A percentile compares a stretch with the other conserved stretches of the same genome.
Conservation (phyloP, 2,797 vertebrate genomes). For the Arremon brunneinucha region DNA sequence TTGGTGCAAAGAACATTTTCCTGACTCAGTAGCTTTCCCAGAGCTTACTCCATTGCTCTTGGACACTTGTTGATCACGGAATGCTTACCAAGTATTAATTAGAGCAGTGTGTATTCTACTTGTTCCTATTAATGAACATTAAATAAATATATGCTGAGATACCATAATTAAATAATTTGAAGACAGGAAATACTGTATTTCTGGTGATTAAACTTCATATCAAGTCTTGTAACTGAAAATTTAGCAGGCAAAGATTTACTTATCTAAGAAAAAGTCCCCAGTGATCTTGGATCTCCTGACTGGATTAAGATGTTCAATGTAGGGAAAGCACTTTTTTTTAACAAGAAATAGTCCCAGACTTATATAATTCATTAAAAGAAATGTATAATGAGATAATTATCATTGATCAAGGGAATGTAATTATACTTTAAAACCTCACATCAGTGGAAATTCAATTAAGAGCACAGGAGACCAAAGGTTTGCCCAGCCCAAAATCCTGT, state of each 20-base stretch:
- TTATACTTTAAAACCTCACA: slow-evolving; percentile 23
- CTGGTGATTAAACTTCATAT: not conserved
- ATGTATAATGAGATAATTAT: not conserved
- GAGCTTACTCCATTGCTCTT: not conserved
- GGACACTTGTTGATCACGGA: not conserved
- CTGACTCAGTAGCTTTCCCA: not conserved
- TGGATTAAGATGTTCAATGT: not conserved
- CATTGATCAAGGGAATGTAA: slow-evolving; percentile 1
- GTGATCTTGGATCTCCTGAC: not conserved
- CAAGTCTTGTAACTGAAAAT: not conserved
- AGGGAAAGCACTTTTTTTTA: not conserved
- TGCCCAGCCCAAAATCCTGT: not conserved
- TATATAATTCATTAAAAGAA: slow-evolving; percentile 39
- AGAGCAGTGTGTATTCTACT: not conserved
- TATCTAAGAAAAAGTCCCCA: not conserved
- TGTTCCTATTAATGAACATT: not conserved
- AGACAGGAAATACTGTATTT: not conserved
- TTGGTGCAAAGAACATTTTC: not conserved
- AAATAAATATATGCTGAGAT: not conserved
- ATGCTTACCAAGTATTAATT: not conserved
- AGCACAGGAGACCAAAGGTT: not conserved
- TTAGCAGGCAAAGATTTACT: not conserved
- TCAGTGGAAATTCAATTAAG: slow-evolving; percentile 36
- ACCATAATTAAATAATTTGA: not conserved
- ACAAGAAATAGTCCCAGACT: not conserved